phyloP scores from a whole-genome alignment of 2,888 invertebrate genomes.

The Sarcophaga carnaria region DNA sequence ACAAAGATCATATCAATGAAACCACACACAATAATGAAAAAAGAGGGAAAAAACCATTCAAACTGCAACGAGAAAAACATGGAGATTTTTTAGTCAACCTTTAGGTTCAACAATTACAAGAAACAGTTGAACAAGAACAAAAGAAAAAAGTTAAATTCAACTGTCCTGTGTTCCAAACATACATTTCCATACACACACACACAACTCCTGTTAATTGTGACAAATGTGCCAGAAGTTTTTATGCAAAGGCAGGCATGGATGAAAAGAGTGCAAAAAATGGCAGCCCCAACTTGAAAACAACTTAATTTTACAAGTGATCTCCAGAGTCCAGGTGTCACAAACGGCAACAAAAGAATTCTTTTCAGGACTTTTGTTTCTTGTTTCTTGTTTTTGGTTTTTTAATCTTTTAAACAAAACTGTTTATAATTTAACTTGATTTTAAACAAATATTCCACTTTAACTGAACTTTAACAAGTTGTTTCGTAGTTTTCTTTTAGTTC shows the following conservation, averaged over 20 bases:
- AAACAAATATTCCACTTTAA: conserved; percentile 53
- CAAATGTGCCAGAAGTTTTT: conserved; percentile 68
- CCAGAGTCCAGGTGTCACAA: conserved; percentile 59
- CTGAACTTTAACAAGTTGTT: conserved; percentile 56
- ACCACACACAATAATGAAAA: conserved; percentile 54
- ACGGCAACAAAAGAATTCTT: conserved; percentile 30
- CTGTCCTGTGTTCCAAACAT: background rate
- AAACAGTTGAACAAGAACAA: background rate
- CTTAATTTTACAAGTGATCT: conserved; percentile 67
- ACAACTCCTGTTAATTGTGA: conserved; percentile 70
- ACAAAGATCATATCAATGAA: conserved; percentile 67
- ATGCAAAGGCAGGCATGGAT: conserved; percentile 37
- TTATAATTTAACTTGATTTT: conserved; percentile 50
- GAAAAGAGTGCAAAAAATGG: conserved; percentile 13
- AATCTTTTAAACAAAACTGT: background rate
- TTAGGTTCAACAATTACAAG: conserved; percentile 40
- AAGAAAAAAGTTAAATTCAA: background rate
- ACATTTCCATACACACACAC: no score
- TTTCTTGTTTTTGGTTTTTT: background rate
- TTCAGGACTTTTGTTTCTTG: background rate
- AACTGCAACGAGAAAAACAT: conserved; percentile 14
- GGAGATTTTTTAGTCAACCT: conserved; percentile 10
- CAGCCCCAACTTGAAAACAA: conserved; percentile 53
- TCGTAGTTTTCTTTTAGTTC: conserved; percentile 37
- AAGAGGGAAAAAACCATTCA: conserved; percentile 15